Evolutionary conservation across 2,113 vertebrate genomes (phyloP), one percentile per base, ranked within the genome.

Genomic region (Corythoichthys haematopterus): DNA sequence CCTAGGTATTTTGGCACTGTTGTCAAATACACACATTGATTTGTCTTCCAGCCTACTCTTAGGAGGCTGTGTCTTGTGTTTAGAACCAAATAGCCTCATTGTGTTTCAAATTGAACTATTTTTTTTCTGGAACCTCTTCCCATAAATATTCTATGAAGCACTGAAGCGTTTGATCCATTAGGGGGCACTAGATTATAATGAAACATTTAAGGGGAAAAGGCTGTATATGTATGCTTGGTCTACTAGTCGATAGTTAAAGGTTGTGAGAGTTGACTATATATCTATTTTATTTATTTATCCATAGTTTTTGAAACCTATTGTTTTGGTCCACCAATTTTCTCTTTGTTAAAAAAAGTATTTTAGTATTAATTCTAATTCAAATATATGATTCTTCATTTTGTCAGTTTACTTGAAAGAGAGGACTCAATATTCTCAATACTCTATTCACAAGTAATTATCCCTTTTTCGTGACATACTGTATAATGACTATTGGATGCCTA

Each of bases 21-120:
- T 90, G 89, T 83, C 74, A 87, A 78, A 74, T 81, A 69, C 70
- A 82, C 90, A 87, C 84, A 86, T 89, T 85, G 86, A 90, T 86
- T 88, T 79, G 70, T 82, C 75, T 76, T 70, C 72, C 68, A 77
- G 82, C 79, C 76, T 83, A 82, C 83, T 80, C 15, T 28, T n/a
- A 40, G n/a, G 12, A 20, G 58, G 58, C 58, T 3, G 15, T 40
- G 38, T 60, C 11, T 60, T 60, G 8, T 43, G 15, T n/a, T 3
- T 6, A 60, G 38, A 15, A 60, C 3, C 58, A 60, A 60, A 60
- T 40, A 57, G 37, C 50, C 5, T 52, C 7, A 35, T 28, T 43
- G 61, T 47, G 40, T 63, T 28, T 38, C 4, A 65, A 50, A n/a
- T 28, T n/a, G 33, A 14, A 6, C 8, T 36, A 48, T 48, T 10